These are phyloP conservation scores for Opisthocomus hoazin DNA, from an alignment of 2,113 vertebrate species.

Conservation along the genomic window DNA sequence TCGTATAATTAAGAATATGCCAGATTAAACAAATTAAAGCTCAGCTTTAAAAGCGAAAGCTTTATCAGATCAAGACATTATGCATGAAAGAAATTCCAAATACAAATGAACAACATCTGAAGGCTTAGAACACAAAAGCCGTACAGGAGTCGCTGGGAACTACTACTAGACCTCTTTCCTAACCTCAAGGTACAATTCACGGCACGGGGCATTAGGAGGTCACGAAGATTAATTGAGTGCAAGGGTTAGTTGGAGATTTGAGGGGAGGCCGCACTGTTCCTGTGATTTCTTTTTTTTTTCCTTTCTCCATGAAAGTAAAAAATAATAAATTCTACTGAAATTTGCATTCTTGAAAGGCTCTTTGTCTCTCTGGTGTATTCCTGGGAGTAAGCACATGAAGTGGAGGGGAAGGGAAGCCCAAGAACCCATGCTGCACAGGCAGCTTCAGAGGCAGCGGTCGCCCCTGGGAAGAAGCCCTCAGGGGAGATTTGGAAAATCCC, in stretches of 20 bases:
- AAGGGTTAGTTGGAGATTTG: conserved; percentile 62
- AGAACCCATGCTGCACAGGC: background rate
- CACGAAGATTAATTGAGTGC: conserved; percentile 48
- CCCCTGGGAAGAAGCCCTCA: background rate
- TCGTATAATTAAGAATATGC: conserved; percentile 66
- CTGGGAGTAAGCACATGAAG: rapidly evolving
- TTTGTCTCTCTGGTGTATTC: background rate
- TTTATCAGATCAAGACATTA: conserved; percentile 33
- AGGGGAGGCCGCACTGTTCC: background rate
- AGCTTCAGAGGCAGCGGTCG: rapidly evolving
- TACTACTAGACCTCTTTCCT: background rate
- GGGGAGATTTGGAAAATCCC: background rate
- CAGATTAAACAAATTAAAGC: conserved; percentile 67
- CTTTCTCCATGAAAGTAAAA: background rate
- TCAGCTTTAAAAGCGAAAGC: background rate
- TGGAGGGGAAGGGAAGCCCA: background rate
- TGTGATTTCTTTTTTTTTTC: background rate
- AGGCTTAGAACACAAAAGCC: background rate
- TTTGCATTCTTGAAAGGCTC: background rate
- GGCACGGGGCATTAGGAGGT: background rate
- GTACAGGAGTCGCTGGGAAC: background rate
- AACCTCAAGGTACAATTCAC: conserved; percentile 53
- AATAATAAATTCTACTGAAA: background rate
- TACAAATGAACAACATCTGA: conserved; percentile 26
- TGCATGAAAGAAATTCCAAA: conserved; percentile 46